Conservation (phyloP, 1,140 invertebrate genomes). For the Armadillidium nasatum region DNA sequence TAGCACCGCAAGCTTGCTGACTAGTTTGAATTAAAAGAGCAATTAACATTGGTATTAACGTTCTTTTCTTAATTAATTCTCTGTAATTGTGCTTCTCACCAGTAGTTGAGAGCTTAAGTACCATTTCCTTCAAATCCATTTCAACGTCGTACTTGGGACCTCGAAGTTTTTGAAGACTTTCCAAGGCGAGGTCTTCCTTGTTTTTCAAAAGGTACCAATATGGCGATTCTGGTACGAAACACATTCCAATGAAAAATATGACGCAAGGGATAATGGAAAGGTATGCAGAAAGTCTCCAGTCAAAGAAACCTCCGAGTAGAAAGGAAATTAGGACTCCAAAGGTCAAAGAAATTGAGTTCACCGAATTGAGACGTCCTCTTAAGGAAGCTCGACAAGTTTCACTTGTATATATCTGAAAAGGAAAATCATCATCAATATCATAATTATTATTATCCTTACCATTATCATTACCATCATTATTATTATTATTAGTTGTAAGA, state of each 20-base stretch:
- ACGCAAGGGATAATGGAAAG: conserved; percentile 14
- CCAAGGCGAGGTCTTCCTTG: conserved; percentile 15
- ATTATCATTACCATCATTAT: not conserved
- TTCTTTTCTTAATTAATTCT: conserved; percentile 30
- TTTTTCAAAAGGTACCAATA: conserved; percentile 34
- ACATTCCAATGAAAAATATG: conserved; percentile 6
- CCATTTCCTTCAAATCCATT: conserved; percentile 25
- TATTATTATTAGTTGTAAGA: not conserved
- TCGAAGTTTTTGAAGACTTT: conserved; percentile 24
- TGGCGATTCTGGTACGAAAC: conserved; percentile 30
- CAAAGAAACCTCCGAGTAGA: conserved; percentile 17
- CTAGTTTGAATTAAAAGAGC: conserved; percentile 31
- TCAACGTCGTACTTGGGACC: conserved; percentile 28
- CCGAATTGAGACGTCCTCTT: conserved; percentile 24
- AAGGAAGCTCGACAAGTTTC: not conserved
- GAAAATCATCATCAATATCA: not conserved
- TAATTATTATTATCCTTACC: not conserved
- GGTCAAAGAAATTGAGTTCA: conserved; percentile 28
- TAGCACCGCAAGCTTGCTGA: conserved; percentile 30
- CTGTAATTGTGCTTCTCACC: conserved; percentile 27
- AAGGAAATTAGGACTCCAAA: conserved; percentile 31
- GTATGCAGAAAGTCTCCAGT: conserved; percentile 32
- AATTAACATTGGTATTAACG: conserved; percentile 29
- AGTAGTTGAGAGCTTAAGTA: conserved; percentile 24
- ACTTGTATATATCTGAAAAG: not conserved